phyloP scores from a whole-genome alignment of 2,888 invertebrate species.

The Cryptocheilus praepositus region DNA sequence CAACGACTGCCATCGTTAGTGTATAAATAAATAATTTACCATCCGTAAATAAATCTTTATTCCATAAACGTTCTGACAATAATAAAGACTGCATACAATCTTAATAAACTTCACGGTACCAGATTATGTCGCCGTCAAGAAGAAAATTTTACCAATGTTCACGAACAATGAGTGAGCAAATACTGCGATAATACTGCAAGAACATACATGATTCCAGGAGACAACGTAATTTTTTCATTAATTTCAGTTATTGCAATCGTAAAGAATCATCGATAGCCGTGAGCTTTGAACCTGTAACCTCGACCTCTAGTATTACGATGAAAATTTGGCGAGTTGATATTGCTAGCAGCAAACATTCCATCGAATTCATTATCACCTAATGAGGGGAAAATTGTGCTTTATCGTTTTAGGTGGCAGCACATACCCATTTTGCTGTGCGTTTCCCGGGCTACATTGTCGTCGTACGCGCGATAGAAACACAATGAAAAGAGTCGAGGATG shows the following conservation, averaged over 20 bases:
- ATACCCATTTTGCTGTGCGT: background rate
- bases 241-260: no score
- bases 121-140: no score
- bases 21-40: background rate
- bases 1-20: conserved; percentile 1
- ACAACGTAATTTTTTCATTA: no score
- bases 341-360: conserved; percentile 15
- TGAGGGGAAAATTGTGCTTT: background rate
- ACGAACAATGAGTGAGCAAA: no score
- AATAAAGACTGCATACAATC: no score
- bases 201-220: no score
- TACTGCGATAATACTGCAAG: no score
- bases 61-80: no score
- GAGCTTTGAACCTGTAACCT: conserved; percentile 35
- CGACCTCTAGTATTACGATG: conserved; percentile 25
- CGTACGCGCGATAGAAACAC: conserved; percentile 9
- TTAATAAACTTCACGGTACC: no score
- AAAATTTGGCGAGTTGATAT: conserved; percentile 28
- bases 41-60: no score
- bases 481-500: conserved; percentile 16
- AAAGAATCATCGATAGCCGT: background rate
- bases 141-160: no score
- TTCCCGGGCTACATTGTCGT: conserved; percentile 4
- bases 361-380: background rate
- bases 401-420: no score